A percentile compares a stretch with the other conserved stretches of the same genome.
phyloP scores from a whole-genome alignment of 2,888 invertebrate species.

The Watsonalla cultraria region DNA sequence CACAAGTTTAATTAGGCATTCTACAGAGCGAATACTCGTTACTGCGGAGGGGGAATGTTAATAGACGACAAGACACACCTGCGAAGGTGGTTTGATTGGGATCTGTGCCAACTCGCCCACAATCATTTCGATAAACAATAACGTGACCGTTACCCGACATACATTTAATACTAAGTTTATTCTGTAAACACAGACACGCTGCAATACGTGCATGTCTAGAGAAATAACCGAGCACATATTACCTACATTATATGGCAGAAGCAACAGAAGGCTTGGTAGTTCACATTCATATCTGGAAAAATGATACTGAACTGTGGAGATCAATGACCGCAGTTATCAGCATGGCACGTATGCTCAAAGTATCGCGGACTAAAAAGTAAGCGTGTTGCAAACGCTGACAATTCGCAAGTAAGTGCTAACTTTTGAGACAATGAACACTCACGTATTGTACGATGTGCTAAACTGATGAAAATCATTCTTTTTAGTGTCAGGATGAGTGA shows the following conservation, averaged over 20 bases:
- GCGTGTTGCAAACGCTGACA: constrained; percentile 16
- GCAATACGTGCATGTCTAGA: constrained; percentile 12
- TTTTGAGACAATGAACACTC: constrained; percentile 29
- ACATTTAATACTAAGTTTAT: constrained; percentile 33
- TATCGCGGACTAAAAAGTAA: constrained; percentile 1
- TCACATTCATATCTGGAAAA: constrained; percentile 16
- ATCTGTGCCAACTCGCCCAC: constrained; percentile 49
- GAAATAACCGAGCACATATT: constrained; percentile 12
- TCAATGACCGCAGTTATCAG: constrained; percentile 32
- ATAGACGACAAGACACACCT: constrained; percentile 46
- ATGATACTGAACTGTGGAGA: constrained; percentile 22
- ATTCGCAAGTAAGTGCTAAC: constrained; percentile 25
- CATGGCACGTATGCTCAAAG: constrained; percentile 10
- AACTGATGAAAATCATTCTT: constrained; percentile 31
- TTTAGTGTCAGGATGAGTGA: constrained; percentile 34
- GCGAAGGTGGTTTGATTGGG: constrained; percentile 51
- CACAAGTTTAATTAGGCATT: constrained; percentile 33
- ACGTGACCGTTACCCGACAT: constrained; percentile 48
- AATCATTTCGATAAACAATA: constrained; percentile 60
- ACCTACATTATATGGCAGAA: background rate
- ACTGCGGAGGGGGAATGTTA: constrained; percentile 27
- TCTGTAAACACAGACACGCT: constrained; percentile 35
- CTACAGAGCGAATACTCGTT: constrained; percentile 17
- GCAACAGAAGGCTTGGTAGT: constrained; percentile 1
- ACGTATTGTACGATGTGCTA: constrained; percentile 37